Base-by-base conservation (phyloP, 2,797 vertebrate genomes). In the Adrianichthys oophorus region DNA sequence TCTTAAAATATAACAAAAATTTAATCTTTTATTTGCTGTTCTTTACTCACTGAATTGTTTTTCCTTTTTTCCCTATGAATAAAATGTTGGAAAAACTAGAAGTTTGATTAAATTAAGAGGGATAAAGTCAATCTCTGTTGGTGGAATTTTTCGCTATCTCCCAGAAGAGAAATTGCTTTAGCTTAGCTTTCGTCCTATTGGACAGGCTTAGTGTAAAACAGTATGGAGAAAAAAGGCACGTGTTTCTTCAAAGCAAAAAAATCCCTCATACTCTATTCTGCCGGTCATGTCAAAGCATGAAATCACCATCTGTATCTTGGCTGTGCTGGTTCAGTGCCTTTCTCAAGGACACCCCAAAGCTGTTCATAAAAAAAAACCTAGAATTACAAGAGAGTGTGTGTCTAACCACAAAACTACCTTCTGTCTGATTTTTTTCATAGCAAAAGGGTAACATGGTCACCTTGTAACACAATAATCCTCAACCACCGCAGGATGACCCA, bases 81-180 rank as follows among this genome's bases (percentile, higher is more conserved):
- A 26, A 7, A 26, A 26, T 26, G 26, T 26, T 26, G 26, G 17
- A 62, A 48, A 54, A 69, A 16, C 1, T 23, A 8, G 8, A 37
- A 37, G 10, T 53, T 15, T 4, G 32, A 68, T 76, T 45, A 40
- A 55, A 72, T 72, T 24, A 52, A 70, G 60, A 62, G 19, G 40
- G 52, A 58, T 59, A 1, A 70, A 74, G 63, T 61, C 5, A n/a
- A 5, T 62, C 47, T 53, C 41, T 43, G 32, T 40, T 17, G 43
- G 42, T 24, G 7, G 43, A 51, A 4, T 4, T 3, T 24, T 51
- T 1, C 29, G 13, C 32, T 68, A 56, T 59, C 15, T 48, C 17
- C 4, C n/a, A 15, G 19, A 32, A 19, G 23, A 56, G 40, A 51
- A 52, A 29, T 44, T 49, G 19, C 15, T 23, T 15, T 4, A 49